Percentiles rank a stretch among this genome's conserved stretches.
phyloP scores from a whole-genome alignment of 23 tunicate genomes.

The Phallusia fumigata region DNA sequence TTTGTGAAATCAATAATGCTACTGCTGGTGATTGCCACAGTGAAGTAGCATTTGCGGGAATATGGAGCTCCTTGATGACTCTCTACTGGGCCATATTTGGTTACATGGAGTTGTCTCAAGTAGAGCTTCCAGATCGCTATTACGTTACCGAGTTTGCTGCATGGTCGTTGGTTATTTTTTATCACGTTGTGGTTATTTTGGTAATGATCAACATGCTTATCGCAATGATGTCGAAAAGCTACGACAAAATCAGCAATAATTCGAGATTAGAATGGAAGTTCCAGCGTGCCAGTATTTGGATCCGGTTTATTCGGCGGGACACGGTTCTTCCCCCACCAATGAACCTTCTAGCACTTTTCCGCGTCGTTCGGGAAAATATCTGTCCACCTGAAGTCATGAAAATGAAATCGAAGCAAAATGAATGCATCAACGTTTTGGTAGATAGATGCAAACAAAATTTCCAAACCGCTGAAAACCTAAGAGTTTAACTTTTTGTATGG shows the following conservation, averaged over 20 bases:
- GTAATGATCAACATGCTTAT: conserved; percentile 88
- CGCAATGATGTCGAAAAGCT: conserved; percentile 90
- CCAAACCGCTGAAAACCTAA: no score
- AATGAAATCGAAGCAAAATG: no score
- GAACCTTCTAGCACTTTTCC: conserved; percentile 47
- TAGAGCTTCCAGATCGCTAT: conserved; percentile 22
- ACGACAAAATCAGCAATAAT: conserved; percentile 62
- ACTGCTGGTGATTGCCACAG: neutral
- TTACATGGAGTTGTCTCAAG: conserved; percentile 28
- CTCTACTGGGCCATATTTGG: conserved; percentile 87
- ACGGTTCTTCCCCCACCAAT: conserved; percentile 84
- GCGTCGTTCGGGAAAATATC: no score
- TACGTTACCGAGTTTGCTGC: conserved; percentile 37
- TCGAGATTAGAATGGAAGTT: conserved; percentile 83
- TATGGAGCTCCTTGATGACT: conserved; percentile 24
- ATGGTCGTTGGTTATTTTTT: conserved; percentile 24
- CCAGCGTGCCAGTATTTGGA: conserved; percentile 72
- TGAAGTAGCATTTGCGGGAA: conserved; percentile 18
- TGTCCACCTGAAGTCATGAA: no score
- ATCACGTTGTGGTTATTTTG: conserved; percentile 79
- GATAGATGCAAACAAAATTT: no score
- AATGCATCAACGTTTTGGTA: no score
- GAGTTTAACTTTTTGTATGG: no score
- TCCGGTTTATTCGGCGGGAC: conserved; percentile 76
- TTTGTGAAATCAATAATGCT: neutral